Percentiles rank a stretch among this genome's conserved stretches.
Conservation (phyloP, 2,113 vertebrate species). For the Cyanoliseus patagonus region DNA sequence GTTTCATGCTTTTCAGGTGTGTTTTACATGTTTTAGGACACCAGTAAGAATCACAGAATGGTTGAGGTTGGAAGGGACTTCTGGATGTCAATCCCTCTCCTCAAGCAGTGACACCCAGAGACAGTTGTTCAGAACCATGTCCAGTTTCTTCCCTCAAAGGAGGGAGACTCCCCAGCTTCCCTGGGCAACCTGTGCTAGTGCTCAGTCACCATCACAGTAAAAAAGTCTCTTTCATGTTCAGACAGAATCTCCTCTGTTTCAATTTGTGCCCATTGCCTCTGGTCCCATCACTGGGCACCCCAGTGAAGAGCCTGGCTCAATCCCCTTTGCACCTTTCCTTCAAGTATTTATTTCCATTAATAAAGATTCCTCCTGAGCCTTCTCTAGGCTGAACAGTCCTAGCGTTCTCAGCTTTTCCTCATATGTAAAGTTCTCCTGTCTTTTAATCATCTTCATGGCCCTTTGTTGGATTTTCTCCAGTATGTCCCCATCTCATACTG, state of each 20-base stretch:
- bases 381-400: neutral
- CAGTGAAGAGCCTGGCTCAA: neutral
- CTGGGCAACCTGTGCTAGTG: neutral
- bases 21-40: neutral
- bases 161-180: neutral
- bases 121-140: accelerated
- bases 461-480: neutral
- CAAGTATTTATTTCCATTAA: neutral
- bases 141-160: neutral
- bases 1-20: neutral
- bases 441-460: neutral
- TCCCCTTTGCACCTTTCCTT: neutral
- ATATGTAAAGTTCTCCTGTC: neutral
- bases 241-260: neutral
- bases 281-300: neutral
- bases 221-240: neutral
- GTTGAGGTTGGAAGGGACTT: neutral
- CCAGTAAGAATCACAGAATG: neutral
- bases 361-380: neutral
- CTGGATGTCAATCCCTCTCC: accelerated
- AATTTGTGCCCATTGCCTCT: neutral
- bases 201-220: neutral
- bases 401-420: neutral
- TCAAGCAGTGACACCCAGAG: neutral
- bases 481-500: neutral